These are phyloP conservation scores for Chrysolina haemoptera DNA, from an alignment of 2,888 invertebrate species.

Conservation along the genomic window DNA sequence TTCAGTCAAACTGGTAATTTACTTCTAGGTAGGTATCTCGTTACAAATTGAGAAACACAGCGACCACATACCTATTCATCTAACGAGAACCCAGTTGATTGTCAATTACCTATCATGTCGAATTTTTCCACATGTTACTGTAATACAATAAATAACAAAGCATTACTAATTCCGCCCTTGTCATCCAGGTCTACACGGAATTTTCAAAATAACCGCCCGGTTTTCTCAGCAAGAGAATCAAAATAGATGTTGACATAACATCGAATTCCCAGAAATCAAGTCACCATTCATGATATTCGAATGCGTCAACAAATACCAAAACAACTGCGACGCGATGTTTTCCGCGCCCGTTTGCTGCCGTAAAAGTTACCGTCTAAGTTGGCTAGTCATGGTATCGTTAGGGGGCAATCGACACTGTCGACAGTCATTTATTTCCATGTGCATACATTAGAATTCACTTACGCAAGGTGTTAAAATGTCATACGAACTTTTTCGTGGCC, in stretches of 20 bases:
- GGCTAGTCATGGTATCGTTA: constrained; percentile 15
- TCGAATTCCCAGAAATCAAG: constrained; percentile 39
- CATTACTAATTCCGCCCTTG: background rate
- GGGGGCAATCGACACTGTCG: constrained; percentile 29
- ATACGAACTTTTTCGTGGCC: constrained; percentile 39
- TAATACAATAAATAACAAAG: background rate
- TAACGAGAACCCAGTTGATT: too few species aligned
- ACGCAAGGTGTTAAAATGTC: constrained; percentile 41
- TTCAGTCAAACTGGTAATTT: too few species aligned
- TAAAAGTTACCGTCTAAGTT: constrained; percentile 11
- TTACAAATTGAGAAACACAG: too few species aligned
- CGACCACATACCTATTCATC: too few species aligned
- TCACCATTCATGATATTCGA: constrained; percentile 22
- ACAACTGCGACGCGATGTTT: constrained; percentile 16
- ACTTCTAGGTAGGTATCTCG: too few species aligned
- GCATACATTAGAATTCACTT: constrained; percentile 36
- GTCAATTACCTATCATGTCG: too few species aligned
- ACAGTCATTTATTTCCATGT: constrained; percentile 26
- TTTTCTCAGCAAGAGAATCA: constrained; percentile 16
- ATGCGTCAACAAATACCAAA: constrained; percentile 31
- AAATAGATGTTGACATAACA: constrained; percentile 39
- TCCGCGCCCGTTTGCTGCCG: constrained; percentile 11
- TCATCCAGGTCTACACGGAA: background rate
- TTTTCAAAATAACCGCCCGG: background rate
- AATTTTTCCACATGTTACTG: too few species aligned